phyloP scores from a whole-genome alignment of 1,140 invertebrate genomes.

The Sycophaga agraensis region DNA sequence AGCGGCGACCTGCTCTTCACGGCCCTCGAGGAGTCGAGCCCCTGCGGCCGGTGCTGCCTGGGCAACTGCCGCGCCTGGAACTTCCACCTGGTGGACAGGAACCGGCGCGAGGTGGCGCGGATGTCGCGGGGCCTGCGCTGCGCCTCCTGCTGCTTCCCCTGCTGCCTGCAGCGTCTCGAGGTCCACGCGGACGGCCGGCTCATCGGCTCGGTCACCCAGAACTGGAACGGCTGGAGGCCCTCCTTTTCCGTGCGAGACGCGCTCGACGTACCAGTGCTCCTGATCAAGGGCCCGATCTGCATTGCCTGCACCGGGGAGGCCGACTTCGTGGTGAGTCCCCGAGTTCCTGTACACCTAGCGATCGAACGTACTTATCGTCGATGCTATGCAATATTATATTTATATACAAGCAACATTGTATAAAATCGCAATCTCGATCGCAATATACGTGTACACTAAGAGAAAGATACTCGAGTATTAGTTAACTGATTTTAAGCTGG shows the following conservation, averaged over 20 bases:
- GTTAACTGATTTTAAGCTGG: too few relatives aligned
- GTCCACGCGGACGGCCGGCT: slow-evolving; percentile 59
- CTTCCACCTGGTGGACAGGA: slow-evolving; percentile 79
- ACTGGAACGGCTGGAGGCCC: slow-evolving; percentile 81
- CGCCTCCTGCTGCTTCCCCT: slow-evolving; percentile 62
- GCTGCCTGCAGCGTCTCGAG: slow-evolving; percentile 55
- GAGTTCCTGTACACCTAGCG: too few relatives aligned
- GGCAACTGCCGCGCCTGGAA: slow-evolving; percentile 79
- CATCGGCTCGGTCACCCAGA: slow-evolving; percentile 79
- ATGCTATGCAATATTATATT: too few relatives aligned
- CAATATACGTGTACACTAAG: too few relatives aligned
- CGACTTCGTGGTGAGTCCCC: slow-evolving; percentile 15
- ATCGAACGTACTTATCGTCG: too few relatives aligned
- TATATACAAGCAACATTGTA: too few relatives aligned
- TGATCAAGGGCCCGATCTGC: slow-evolving; percentile 82
- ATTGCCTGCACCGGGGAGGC: slow-evolving; percentile 64
- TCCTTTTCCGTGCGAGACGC: slow-evolving; percentile 79
- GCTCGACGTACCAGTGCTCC: slow-evolving; percentile 73
- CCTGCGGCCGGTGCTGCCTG: slow-evolving; percentile 75
- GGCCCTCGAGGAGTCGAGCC: slow-evolving; percentile 81
- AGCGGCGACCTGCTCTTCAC: slow-evolving; percentile 67
- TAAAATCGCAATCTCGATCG: too few relatives aligned
- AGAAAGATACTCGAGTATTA: too few relatives aligned
- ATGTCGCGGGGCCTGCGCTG: slow-evolving; percentile 53
- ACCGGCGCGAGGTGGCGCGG: slow-evolving; percentile 73